Evolutionary conservation across 2,888 invertebrate species (phyloP).

Genomic region (Conistra vaccinii): DNA sequence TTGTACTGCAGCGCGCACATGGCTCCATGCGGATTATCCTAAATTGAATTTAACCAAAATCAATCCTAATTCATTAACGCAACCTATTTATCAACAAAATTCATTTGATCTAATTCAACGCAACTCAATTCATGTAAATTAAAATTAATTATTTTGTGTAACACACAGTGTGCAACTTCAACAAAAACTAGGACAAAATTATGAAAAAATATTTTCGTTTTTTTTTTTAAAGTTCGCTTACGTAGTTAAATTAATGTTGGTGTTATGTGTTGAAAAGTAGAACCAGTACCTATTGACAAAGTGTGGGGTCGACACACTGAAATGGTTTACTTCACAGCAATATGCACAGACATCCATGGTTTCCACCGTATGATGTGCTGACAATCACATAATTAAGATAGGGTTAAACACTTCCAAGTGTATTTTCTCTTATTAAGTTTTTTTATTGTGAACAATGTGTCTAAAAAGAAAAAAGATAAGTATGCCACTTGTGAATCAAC

Average conservation of each 20-base stretch:
- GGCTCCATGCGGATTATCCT: not conserved
- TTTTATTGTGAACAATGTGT: too few relatives aligned
- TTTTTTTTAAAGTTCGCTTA: not conserved
- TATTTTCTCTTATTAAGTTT: too few relatives aligned
- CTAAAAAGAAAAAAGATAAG: too few relatives aligned
- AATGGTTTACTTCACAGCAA: constrained; percentile 39
- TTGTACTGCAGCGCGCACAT: not conserved
- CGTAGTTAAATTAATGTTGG: not conserved
- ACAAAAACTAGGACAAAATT: constrained; percentile 9
- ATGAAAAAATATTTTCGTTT: not conserved
- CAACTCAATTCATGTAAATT: not conserved
- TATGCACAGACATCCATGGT: constrained; percentile 37
- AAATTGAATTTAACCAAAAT: not conserved
- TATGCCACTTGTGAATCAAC: too few relatives aligned
- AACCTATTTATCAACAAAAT: constrained; percentile 2
- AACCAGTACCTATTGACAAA: constrained; percentile 5
- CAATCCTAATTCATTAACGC: constrained; percentile 13
- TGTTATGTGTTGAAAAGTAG: not conserved
- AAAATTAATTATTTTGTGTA: constrained; percentile 17
- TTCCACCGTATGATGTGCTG: constrained; percentile 22
- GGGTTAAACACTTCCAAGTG: too few relatives aligned
- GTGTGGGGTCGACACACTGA: constrained; percentile 40
- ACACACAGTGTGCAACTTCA: constrained; percentile 4
- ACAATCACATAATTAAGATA: not conserved
- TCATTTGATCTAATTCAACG: not conserved